Evolutionary conservation across 1,140 invertebrate genomes (phyloP).

Genomic region (Brachionus plicatilis): DNA sequence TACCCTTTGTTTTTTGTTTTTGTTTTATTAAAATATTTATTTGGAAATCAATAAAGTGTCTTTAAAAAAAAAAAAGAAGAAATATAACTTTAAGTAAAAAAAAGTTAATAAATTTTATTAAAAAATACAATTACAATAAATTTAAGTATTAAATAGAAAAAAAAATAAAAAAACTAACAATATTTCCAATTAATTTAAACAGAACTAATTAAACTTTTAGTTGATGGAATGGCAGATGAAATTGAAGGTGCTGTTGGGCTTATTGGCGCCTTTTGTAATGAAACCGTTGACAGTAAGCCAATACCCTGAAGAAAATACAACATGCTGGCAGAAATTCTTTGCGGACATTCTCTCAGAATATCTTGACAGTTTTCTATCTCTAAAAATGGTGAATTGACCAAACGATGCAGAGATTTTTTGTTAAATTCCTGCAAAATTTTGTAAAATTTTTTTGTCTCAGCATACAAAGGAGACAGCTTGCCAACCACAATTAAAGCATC

Average conservation of each 20-base stretch:
- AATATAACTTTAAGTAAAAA: not conserved
- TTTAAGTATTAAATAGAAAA: not conserved
- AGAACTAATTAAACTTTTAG: not conserved
- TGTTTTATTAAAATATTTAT: not conserved
- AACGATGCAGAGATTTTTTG: not conserved
- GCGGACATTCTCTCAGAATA: conserved; percentile 18
- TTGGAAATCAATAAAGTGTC: not conserved
- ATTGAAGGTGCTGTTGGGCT: not conserved
- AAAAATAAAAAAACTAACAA: not conserved
- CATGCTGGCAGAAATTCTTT: not conserved
- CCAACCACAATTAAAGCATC: conserved; percentile 38
- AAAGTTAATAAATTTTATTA: not conserved
- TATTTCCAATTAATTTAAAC: not conserved
- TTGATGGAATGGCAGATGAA: not conserved
- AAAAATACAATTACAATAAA: not conserved
- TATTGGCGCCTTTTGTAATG: not conserved
- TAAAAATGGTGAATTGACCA: conserved; percentile 38
- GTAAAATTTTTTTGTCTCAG: conserved; percentile 27
- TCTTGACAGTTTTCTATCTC: not conserved
- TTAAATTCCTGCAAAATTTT: not conserved
- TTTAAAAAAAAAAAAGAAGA: not conserved
- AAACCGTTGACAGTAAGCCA: conserved; percentile 6
- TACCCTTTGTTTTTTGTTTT: too few species aligned
- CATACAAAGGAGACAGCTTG: not conserved
- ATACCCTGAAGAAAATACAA: conserved; percentile 40